Evolutionary conservation across 2,113 vertebrate species (phyloP), one percentile per base, ranked within the genome.

Genomic region (Brachyhypopomus gauderio): DNA sequence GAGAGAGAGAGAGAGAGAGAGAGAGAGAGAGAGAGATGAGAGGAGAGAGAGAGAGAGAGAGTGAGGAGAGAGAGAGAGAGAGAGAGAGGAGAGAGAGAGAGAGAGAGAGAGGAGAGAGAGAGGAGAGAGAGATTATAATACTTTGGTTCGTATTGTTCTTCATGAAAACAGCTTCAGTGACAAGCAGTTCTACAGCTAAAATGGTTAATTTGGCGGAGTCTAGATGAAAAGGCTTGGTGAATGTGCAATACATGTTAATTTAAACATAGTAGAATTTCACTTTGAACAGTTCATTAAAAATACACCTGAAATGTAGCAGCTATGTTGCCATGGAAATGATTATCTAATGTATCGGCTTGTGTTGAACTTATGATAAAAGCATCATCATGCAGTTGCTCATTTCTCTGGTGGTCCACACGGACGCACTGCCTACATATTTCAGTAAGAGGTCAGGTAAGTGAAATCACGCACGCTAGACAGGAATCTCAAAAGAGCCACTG

Each of bases 301-400:
- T 56, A 14, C 59, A 3, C 75, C 23, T 86, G 56, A 70, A 81
- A 78, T 62, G 19, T 72, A 70, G 66, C 25, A 67, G 52, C 23
- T 19, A 67, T 38, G 81, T 80, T 86, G 66, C 82, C 72, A 82
- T 84, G 79, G 82, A 71, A 80, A 84, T 81, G 23, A 60, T 71
- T 66, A 38, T 36, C 55, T 77, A 45, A 67, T 82, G 56, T 48
- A 66, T 84, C 27, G 25, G 36, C 62, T 38, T 79, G 45, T 59
- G 20, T 78, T 70, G 64, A 59, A 59, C 71, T 83, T 66, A 85
- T 58, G 79, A 71, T 63, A 72, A 69, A 60, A 69, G 38, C 80
- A 77, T 80, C 38, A 75, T 72, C 73, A 76, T 71, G 82, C 66
- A 70, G 19, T n/a, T 83, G n/a, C 36, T 74, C 77, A 80, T 36